phyloP scores from a whole-genome alignment of 2,797 vertebrate genomes.

The Agapornis canus region DNA sequence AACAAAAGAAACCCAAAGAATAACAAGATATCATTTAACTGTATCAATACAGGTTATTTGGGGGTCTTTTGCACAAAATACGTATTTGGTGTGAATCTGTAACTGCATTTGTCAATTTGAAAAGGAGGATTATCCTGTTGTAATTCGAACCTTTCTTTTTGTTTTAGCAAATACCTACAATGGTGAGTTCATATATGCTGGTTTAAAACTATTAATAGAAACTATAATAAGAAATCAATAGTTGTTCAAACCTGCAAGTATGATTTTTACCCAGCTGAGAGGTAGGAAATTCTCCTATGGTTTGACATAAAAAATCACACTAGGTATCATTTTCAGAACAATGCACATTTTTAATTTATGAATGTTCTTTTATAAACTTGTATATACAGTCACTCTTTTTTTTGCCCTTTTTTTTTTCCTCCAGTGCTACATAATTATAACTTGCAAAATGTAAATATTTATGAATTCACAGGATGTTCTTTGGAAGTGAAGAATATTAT shows the following conservation, averaged over 20 bases:
- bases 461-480: constrained; percentile 82
- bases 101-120: constrained; percentile 56
- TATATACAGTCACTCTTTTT: constrained; percentile 65
- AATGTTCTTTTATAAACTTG: constrained; percentile 78
- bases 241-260: constrained; percentile 43
- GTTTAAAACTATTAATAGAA: constrained; percentile 72
- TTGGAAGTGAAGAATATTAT: constrained; percentile 78
- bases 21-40: constrained; percentile 24
- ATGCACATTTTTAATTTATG: constrained; percentile 77
- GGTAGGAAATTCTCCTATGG: not conserved
- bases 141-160: constrained; percentile 35
- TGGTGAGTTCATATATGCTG: constrained; percentile 41
- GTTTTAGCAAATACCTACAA: constrained; percentile 47
- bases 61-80: constrained; percentile 12
- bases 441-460: constrained; percentile 84
- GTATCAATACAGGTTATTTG: constrained; percentile 40
- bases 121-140: constrained; percentile 50
- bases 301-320: constrained; percentile 54
- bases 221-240: constrained; percentile 63
- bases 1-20: not conserved
- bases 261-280: constrained; percentile 44
- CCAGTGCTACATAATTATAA: constrained; percentile 81
- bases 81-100: constrained; percentile 51
- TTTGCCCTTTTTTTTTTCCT: constrained; percentile 12
- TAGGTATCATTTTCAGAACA: constrained; percentile 71